Conservation (phyloP, 2,113 vertebrate genomes). For the Sphyrna mokarran region DNA sequence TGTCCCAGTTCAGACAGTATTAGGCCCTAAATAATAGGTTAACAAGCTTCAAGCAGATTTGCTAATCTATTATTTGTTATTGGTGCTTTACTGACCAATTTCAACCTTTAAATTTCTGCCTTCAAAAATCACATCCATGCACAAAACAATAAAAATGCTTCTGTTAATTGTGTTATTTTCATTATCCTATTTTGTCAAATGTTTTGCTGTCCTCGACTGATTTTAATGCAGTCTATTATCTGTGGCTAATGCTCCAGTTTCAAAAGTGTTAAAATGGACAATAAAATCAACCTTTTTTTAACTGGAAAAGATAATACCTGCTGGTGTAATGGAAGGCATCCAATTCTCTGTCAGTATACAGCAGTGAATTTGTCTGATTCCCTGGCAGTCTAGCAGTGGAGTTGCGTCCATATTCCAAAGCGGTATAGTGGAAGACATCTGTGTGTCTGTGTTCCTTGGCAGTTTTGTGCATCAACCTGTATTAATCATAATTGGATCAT, state of each 20-base stretch:
- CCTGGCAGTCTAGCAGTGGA: neutral
- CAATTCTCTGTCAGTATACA: conserved; percentile 5
- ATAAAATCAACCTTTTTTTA: neutral
- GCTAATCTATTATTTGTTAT: neutral
- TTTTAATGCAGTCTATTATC: neutral
- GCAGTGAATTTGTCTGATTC: conserved; percentile 2
- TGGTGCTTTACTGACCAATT: neutral
- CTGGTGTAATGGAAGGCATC: neutral
- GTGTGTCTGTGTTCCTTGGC: neutral
- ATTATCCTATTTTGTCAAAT: neutral
- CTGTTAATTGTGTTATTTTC: neutral
- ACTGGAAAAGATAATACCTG: neutral
- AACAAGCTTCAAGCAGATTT: neutral
- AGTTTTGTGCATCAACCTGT: conserved; percentile 5
- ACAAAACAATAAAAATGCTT: neutral
- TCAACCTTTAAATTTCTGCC: neutral
- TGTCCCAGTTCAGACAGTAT: neutral
- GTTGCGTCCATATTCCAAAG: neutral
- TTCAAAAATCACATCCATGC: neutral
- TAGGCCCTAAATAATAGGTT: neutral
- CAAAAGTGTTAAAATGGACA: neutral
- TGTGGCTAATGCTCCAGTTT: neutral
- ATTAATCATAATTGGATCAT: conserved; percentile 15
- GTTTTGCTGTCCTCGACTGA: neutral
- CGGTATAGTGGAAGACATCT: neutral